Evolutionary conservation across 2,888 invertebrate species (phyloP).

Genomic region (Seladonia tumulorum): DNA sequence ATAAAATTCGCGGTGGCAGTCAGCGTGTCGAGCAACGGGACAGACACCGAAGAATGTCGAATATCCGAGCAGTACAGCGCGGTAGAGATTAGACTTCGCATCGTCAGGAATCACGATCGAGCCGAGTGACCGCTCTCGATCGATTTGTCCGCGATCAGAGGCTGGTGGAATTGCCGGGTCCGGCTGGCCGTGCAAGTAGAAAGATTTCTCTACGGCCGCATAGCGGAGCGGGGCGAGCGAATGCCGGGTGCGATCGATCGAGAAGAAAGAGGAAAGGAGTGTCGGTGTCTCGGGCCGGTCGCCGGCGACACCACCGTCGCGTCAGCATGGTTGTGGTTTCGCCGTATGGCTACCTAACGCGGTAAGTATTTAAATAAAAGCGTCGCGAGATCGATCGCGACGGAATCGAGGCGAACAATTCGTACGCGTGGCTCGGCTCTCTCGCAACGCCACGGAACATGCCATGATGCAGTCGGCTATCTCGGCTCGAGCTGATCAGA

Average conservation of each 20-base stretch:
- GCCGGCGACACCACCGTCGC: neutral
- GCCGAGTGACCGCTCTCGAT: neutral
- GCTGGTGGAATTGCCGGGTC: constrained; percentile 2
- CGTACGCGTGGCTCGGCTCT: constrained; percentile 16
- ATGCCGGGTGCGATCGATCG: constrained; percentile 4
- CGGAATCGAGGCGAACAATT: constrained; percentile 38
- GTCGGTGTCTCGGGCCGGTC: constrained; percentile 9
- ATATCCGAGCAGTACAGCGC: neutral
- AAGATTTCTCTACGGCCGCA: constrained; percentile 6
- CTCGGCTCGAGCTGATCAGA: neutral
- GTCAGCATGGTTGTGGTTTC: constrained; percentile 23
- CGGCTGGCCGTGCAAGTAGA: neutral
- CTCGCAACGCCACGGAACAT: neutral
- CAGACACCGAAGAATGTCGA: neutral
- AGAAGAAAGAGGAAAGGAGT: constrained; percentile 33
- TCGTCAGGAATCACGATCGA: neutral
- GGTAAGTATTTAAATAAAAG: constrained; percentile 27
- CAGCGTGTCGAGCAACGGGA: neutral
- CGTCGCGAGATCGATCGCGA: constrained; percentile 35
- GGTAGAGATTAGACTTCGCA: neutral
- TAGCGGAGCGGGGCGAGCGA: neutral
- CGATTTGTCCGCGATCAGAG: neutral
- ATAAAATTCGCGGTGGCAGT: neutral
- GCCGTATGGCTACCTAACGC: constrained; percentile 18
- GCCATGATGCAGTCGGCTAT: constrained; percentile 10